phyloP scores from a whole-genome alignment of 2,113 vertebrate species.

The Vicugna pacos region DNA sequence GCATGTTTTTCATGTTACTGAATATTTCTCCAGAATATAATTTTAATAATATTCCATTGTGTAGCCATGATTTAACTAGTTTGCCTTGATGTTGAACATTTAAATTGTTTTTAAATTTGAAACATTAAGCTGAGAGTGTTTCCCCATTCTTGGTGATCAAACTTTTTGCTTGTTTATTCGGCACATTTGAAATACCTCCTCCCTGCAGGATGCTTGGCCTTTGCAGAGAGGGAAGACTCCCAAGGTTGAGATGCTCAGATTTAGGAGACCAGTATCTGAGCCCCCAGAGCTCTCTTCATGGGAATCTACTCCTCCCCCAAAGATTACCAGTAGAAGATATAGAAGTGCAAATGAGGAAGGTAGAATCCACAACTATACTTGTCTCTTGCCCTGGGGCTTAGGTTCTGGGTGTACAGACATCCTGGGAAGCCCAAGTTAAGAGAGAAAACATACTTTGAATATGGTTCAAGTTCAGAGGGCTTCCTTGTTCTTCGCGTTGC shows the following conservation, averaged over 20 bases:
- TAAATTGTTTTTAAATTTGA: conserved; percentile 55
- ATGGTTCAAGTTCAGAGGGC: conserved; percentile 60
- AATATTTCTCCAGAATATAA: conserved; percentile 41
- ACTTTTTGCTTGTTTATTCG: conserved; percentile 51
- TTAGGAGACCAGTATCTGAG: conserved; percentile 21
- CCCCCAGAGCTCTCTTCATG: not conserved
- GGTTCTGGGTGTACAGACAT: not conserved
- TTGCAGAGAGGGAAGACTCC: not conserved
- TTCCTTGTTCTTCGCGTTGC: conserved; percentile 43
- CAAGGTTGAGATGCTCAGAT: conserved; percentile 15
- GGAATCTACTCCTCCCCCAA: not conserved
- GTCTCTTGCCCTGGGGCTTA: not conserved
- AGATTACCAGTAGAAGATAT: not conserved
- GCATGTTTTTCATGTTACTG: not conserved
- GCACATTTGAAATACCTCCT: not conserved
- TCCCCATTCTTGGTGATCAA: not conserved
- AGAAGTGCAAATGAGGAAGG: conserved; percentile 52
- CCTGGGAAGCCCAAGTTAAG: conserved; percentile 45
- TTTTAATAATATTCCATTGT: conserved; percentile 37
- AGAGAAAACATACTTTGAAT: conserved; percentile 57
- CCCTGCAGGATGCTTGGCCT: not conserved
- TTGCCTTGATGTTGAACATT: not conserved
- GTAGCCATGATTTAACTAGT: not conserved
- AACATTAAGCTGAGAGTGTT: not conserved
- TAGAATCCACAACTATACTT: conserved; percentile 64